Percentiles rank a stretch among this genome's conserved stretches.
Evolutionary conservation across 2,113 vertebrate genomes (phyloP).

Genomic region (Ia io): DNA sequence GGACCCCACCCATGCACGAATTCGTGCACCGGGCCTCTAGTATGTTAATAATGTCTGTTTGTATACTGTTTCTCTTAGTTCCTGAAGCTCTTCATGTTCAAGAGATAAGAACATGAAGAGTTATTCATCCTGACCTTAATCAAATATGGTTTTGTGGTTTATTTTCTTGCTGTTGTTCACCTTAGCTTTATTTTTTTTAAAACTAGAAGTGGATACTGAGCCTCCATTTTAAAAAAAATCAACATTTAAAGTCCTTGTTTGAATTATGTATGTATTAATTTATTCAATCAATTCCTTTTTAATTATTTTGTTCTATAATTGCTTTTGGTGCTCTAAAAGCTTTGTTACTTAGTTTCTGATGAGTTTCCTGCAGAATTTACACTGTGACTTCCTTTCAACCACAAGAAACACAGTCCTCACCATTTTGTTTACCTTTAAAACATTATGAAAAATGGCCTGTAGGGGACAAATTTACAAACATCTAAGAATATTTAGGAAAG

Average conservation of each 20-base stretch:
- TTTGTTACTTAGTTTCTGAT: not conserved
- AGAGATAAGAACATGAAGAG: not conserved
- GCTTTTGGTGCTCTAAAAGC: not conserved
- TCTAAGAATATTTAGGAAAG: slow-evolving; percentile 18
- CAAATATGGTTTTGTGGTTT: not conserved
- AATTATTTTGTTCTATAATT: not conserved
- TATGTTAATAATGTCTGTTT: not conserved
- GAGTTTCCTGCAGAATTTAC: not conserved
- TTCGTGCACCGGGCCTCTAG: too few relatives aligned
- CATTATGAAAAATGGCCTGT: not conserved
- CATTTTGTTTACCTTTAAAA: not conserved
- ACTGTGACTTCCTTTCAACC: not conserved
- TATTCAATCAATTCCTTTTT: not conserved
- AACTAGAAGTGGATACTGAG: not conserved
- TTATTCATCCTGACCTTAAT: not conserved
- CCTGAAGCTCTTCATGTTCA: not conserved
- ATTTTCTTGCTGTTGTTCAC: not conserved
- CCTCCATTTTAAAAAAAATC: not conserved
- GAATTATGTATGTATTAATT: not conserved
- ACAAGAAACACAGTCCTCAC: not conserved
- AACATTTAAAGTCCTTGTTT: not conserved
- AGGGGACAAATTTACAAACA: not conserved
- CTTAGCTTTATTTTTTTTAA: not conserved
- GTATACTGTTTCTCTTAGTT: slow-evolving; percentile 8
- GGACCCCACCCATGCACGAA: too few relatives aligned